These are phyloP conservation scores for Drosophila acutilabella DNA, from an alignment of 2,888 invertebrate species.

Conservation along the genomic window DNA sequence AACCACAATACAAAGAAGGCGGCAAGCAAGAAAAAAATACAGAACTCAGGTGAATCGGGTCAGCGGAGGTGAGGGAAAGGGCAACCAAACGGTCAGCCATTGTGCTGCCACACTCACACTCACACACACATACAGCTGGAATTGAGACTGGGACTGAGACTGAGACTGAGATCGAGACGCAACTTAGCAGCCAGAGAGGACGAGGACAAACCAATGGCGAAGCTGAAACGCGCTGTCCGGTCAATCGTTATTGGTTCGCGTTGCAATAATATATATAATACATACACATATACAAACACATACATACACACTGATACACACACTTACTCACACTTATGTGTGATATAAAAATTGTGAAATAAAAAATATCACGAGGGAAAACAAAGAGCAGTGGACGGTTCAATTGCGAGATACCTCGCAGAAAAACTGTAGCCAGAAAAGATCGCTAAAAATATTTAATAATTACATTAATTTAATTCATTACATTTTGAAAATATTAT, in stretches of 20 bases:
- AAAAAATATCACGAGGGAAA: constrained; percentile 56
- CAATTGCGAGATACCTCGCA: constrained; percentile 16
- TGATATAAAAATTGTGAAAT: constrained; percentile 77
- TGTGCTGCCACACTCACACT: constrained; percentile 35
- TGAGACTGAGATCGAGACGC: constrained; percentile 41
- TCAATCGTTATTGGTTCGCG: constrained; percentile 84
- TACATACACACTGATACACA: constrained; percentile 50
- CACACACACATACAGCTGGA: constrained; percentile 1
- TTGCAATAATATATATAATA: constrained; percentile 81
- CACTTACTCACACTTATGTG: constrained; percentile 38
- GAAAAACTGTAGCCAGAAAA: neutral
- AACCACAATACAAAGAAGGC: constrained; percentile 73
- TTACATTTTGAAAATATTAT: too few relatives aligned
- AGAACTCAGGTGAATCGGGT: constrained; percentile 74
- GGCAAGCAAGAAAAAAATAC: constrained; percentile 26
- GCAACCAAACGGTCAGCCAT: constrained; percentile 52
- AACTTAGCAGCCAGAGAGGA: constrained; percentile 36
- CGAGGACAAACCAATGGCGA: constrained; percentile 77
- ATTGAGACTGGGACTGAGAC: constrained; percentile 3
- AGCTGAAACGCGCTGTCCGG: constrained; percentile 75
- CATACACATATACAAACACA: constrained; percentile 33
- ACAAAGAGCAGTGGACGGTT: constrained; percentile 10
- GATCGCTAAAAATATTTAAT: too few relatives aligned
- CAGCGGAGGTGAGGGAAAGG: constrained; percentile 38
- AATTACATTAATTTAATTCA: too few relatives aligned